phyloP scores from a whole-genome alignment of 2,113 vertebrate genomes.

The Rhadina sibilatrix region DNA sequence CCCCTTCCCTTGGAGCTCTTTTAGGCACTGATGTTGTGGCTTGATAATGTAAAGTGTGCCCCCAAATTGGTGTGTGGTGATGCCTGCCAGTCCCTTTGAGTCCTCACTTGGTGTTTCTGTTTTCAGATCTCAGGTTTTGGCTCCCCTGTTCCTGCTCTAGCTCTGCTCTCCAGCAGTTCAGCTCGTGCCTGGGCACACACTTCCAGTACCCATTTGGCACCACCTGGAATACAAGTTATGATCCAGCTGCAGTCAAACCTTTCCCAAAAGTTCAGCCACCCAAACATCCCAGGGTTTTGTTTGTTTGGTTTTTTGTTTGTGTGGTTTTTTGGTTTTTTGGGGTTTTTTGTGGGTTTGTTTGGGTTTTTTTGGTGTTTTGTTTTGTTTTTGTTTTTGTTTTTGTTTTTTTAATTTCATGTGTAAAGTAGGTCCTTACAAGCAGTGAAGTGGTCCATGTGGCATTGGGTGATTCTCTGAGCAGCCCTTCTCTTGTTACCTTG shows the following conservation, averaged over 20 bases:
- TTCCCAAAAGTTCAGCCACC: not conserved
- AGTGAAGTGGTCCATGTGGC: accelerated
- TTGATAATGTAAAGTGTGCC: not conserved
- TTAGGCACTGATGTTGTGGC: not conserved
- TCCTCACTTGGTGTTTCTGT: not conserved
- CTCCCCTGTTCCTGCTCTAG: not conserved
- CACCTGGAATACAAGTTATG: not conserved
- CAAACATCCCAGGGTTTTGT: too few relatives aligned
- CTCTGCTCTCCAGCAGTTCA: not conserved
- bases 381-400: too few relatives aligned
- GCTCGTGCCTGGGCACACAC: accelerated
- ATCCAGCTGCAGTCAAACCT: not conserved
- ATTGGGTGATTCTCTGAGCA: not conserved
- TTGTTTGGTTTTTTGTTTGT: too few relatives aligned
- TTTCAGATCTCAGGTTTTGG: not conserved
- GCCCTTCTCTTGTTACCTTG: not conserved
- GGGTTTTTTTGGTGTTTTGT: too few relatives aligned
- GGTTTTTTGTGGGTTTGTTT: too few relatives aligned
- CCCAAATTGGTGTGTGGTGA: accelerated
- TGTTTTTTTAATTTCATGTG: not conserved
- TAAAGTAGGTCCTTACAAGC: not conserved
- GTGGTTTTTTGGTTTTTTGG: too few relatives aligned
- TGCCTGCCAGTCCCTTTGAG: not conserved
- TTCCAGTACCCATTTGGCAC: not conserved
- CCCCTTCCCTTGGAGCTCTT: not conserved